These are phyloP conservation scores for Andrena marginata DNA, from an alignment of 2,888 invertebrate genomes.

Conservation along the genomic window DNA sequence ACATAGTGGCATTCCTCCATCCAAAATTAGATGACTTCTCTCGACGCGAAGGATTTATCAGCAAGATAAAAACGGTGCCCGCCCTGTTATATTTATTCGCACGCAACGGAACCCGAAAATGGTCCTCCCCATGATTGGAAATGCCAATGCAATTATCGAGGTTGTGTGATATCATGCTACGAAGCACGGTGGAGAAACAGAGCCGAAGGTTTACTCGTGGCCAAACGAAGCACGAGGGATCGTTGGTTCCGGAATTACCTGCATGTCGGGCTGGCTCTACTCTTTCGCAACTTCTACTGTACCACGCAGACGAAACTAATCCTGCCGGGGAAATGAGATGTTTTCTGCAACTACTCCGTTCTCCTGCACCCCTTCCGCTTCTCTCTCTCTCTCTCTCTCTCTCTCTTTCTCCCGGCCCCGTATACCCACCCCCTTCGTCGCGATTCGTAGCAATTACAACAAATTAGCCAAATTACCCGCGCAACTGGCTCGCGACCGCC, in stretches of 20 bases:
- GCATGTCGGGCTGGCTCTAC: conserved; percentile 20
- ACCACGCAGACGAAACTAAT: conserved; percentile 40
- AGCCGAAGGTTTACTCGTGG: conserved; percentile 1
- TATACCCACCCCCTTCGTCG: conserved; percentile 17
- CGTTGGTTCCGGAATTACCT: conserved; percentile 1
- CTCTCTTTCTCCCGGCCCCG: background rate
- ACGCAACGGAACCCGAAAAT: conserved; percentile 59
- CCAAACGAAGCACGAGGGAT: conserved; percentile 28
- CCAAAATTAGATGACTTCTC: conserved; percentile 35
- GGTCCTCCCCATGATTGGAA: conserved; percentile 4
- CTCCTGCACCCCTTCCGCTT: background rate
- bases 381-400: conserved; percentile 12
- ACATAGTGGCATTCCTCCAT: background rate
- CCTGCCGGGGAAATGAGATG: conserved; percentile 38
- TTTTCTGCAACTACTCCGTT: conserved; percentile 48
- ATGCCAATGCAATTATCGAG: too few relatives aligned
- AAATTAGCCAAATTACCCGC: conserved; percentile 70
- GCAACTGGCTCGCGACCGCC: conserved; percentile 43
- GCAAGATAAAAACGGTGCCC: background rate
- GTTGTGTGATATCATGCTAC: background rate
- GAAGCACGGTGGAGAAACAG: conserved; percentile 8
- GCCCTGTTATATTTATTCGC: conserved; percentile 63
- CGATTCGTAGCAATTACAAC: conserved; percentile 68
- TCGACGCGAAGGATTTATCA: conserved; percentile 9
- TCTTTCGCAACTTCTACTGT: conserved; percentile 26